Evolutionary conservation across 2,113 vertebrate species (phyloP), one percentile per base, ranked within the genome.

Genomic region (Cebus imitator): DNA sequence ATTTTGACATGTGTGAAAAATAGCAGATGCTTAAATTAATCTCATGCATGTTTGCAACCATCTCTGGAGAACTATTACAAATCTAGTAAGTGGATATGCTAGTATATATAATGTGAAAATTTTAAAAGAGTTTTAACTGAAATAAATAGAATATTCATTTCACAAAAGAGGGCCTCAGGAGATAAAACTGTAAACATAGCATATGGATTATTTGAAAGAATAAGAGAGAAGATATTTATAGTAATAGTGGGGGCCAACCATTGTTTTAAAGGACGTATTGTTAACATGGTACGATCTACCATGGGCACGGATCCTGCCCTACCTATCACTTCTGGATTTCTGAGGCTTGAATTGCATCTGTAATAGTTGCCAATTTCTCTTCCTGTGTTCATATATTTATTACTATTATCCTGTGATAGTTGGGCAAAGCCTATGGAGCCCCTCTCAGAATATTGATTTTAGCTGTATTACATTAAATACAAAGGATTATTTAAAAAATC

Each of bases 1-100:
- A 94, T 94, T 96, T 95, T 95, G 90, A 94, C 64, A 93, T 70
- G 70, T 87, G 58, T 96, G 79, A 90, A 87, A 95, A 94, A 91
- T 20, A 40, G 20, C 83, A 87, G 83, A 86, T 87, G 70, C 64
- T 92, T 95, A 92, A 91, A 97, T 75, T 97, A 96, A 95, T 92
- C 75, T 83, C 61, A 76, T 9, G 43, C 30, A 45, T 88, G 52
- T 66, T 96, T 96, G 88, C 30, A 94, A 58, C n/a, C n/a, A 58
- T 82, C 92, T 81, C 86, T 37, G 18, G 91, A 92, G 91, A 97
- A 35, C 21, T 66, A 75, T 89, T 93, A 64, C 32, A 96, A 90
- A 90, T 85, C 32, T 87, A 96, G 35, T 90, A 87, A 64, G n/a
- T 92, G 68, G 20, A 27, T 94, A 85, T 73, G 5, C 23, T 92